These are phyloP conservation scores for Agrilus cyanescens DNA, from an alignment of 2,888 invertebrate genomes.

Conservation along the genomic window DNA sequence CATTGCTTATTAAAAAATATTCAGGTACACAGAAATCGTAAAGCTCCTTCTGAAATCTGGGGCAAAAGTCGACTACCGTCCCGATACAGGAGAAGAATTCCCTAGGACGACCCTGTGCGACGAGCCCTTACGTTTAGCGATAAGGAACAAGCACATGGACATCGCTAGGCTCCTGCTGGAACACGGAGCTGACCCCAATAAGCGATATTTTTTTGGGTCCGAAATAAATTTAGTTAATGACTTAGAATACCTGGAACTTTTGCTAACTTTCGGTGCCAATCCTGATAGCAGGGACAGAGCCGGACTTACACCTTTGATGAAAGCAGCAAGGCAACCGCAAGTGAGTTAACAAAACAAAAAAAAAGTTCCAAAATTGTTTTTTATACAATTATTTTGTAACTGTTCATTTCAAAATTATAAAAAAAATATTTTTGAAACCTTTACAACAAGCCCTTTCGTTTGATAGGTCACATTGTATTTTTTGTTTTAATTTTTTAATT, in stretches of 20 bases:
- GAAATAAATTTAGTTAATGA: slow-evolving; percentile 84
- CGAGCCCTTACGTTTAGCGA: slow-evolving; percentile 79
- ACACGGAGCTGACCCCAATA: slow-evolving; percentile 81
- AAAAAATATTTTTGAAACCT: too few species aligned
- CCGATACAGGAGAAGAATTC: slow-evolving; percentile 58
- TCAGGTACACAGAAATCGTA: slow-evolving; percentile 54
- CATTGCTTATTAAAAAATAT: slow-evolving; percentile 8
- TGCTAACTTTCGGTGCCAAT: slow-evolving; percentile 76
- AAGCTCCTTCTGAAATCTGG: slow-evolving; percentile 63
- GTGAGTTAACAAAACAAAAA: slow-evolving; percentile 38
- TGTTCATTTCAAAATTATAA: too few species aligned
- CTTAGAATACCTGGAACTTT: slow-evolving; percentile 65
- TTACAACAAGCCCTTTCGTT: too few species aligned
- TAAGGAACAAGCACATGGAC: slow-evolving; percentile 72
- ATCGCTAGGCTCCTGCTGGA: slow-evolving; percentile 62
- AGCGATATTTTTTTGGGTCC: slow-evolving; percentile 79
- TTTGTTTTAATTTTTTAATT: too few species aligned
- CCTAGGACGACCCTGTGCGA: slow-evolving; percentile 66
- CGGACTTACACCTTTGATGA: slow-evolving; percentile 85
- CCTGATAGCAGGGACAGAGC: slow-evolving; percentile 79
- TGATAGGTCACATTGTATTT: too few species aligned
- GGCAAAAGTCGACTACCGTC: slow-evolving; percentile 67
- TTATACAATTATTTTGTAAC: too few species aligned
- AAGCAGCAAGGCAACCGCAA: slow-evolving; percentile 65
- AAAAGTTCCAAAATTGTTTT: too few species aligned